Conservation (phyloP, 2,797 vertebrate genomes). For the Pangasius krempfi region DNA sequence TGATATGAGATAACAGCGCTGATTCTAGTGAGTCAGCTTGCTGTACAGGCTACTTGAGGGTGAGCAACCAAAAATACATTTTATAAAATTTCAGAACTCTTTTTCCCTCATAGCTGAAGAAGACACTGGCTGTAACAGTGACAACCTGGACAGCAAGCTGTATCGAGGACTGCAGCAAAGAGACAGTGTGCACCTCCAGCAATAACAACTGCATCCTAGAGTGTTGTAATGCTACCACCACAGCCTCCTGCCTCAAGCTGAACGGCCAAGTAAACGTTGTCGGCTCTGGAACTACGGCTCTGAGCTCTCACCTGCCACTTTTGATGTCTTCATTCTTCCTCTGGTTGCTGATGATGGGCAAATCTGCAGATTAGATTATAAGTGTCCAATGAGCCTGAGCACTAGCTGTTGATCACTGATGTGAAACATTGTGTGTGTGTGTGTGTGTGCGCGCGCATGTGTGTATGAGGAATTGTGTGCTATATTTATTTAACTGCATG, state of each 20-base stretch:
- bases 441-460: conserved; percentile 27
- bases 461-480: conserved; percentile 5
- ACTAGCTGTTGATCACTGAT: conserved; percentile 2
- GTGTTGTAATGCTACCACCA: conserved; percentile 73
- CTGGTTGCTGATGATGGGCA: conserved; percentile 61
- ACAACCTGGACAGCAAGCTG: conserved; percentile 73
- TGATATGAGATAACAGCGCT: not conserved
- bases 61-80: not conserved
- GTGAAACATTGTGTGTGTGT: not conserved
- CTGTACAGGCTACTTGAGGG: not conserved
- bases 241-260: conserved; percentile 77
- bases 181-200: conserved; percentile 51
- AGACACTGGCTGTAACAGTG: conserved; percentile 16
- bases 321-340: conserved; percentile 57
- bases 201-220: conserved; percentile 73
- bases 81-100: not conserved
- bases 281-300: conserved; percentile 59
- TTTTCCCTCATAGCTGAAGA: conserved; percentile 75
- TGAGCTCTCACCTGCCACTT: conserved; percentile 48
- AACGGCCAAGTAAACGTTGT: conserved; percentile 74
- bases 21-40: not conserved
- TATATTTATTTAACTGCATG: conserved; percentile 19
- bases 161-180: conserved; percentile 69
- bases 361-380: conserved; percentile 53
- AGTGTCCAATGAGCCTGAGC: not conserved